These are phyloP conservation scores for Calephelis virginiensis DNA, from an alignment of 1,140 invertebrate species.

Conservation along the genomic window DNA sequence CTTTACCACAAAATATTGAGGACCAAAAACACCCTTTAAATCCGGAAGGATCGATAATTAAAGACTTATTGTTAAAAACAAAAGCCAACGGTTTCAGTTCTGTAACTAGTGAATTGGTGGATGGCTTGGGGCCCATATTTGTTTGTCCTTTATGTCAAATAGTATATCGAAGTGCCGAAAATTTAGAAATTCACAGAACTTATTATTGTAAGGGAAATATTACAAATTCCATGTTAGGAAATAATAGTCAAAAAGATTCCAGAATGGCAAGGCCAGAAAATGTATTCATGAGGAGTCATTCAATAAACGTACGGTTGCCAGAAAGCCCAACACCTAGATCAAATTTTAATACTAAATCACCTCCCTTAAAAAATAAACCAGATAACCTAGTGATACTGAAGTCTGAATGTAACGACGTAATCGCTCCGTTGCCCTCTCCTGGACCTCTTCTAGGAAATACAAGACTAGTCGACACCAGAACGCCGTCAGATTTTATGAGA, in stretches of 20 bases:
- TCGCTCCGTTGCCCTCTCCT: slow-evolving; percentile 84
- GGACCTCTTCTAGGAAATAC: slow-evolving; percentile 89
- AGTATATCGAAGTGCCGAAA: slow-evolving; percentile 83
- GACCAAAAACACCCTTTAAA: slow-evolving; percentile 75
- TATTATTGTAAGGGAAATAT: slow-evolving; percentile 83
- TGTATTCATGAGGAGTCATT: slow-evolving; percentile 75
- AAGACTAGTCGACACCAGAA: slow-evolving; percentile 83
- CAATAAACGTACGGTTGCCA: slow-evolving; percentile 77
- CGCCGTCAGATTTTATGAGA: slow-evolving; percentile 49
- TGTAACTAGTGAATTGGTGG: slow-evolving; percentile 60
- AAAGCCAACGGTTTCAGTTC: slow-evolving; percentile 74
- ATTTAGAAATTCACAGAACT: slow-evolving; percentile 83
- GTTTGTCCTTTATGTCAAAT: slow-evolving; percentile 83
- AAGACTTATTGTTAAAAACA: slow-evolving; percentile 88
- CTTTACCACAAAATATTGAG: slow-evolving; percentile 68
- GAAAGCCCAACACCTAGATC: slow-evolving; percentile 67
- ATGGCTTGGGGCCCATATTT: slow-evolving; percentile 78
- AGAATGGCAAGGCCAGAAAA: slow-evolving; percentile 60
- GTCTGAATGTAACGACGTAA: slow-evolving; percentile 75
- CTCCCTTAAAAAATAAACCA: slow-evolving; percentile 70
- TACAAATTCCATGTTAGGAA: slow-evolving; percentile 39
- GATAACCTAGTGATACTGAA: slow-evolving; percentile 79
- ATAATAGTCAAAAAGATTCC: slow-evolving; percentile 50
- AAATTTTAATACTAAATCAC: slow-evolving; percentile 59
- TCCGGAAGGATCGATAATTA: slow-evolving; percentile 88